Percentiles rank a stretch among this genome's conserved stretches.
These are phyloP conservation scores for Parapsyche elsis DNA, from an alignment of 1,140 invertebrate genomes.

Conservation along the genomic window DNA sequence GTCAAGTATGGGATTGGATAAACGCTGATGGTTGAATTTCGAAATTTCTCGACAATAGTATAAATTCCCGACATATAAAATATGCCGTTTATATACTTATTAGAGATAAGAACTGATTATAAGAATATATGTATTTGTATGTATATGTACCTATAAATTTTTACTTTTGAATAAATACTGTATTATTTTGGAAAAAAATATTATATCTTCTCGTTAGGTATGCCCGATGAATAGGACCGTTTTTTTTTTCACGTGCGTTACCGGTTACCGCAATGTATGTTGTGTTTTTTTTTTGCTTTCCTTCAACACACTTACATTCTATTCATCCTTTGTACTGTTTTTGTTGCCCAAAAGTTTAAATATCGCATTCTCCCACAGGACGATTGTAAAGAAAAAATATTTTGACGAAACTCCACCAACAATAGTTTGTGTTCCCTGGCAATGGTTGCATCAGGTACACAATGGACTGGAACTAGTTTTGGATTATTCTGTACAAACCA, in stretches of 20 bases:
- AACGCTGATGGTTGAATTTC: too few relatives aligned
- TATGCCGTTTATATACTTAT: too few relatives aligned
- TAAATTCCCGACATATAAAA: too few relatives aligned
- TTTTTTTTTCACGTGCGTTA: conserved; percentile 10
- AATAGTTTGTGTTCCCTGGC: background rate
- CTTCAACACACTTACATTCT: conserved; percentile 50
- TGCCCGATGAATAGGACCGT: background rate
- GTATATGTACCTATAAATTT: too few relatives aligned
- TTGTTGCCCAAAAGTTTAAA: conserved; percentile 50
- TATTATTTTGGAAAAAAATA: too few relatives aligned
- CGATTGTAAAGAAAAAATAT: conserved; percentile 48
- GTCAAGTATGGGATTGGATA: too few relatives aligned
- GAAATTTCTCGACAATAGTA: too few relatives aligned
- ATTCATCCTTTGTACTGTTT: conserved; percentile 50
- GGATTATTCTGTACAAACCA: conserved; percentile 12
- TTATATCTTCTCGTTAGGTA: background rate
- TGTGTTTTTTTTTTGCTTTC: conserved; percentile 40
- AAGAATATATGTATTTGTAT: too few relatives aligned
- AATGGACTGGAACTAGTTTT: conserved; percentile 18
- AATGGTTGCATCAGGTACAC: conserved; percentile 22
- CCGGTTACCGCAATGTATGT: conserved; percentile 41
- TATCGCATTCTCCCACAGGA: conserved; percentile 51
- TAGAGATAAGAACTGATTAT: too few relatives aligned
- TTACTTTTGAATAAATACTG: too few relatives aligned
- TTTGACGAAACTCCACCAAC: conserved; percentile 44